A percentile compares a stretch with the other conserved stretches of the same genome.
Evolutionary conservation across 2,113 vertebrate species (phyloP).

Genomic region (Cacatua alba): DNA sequence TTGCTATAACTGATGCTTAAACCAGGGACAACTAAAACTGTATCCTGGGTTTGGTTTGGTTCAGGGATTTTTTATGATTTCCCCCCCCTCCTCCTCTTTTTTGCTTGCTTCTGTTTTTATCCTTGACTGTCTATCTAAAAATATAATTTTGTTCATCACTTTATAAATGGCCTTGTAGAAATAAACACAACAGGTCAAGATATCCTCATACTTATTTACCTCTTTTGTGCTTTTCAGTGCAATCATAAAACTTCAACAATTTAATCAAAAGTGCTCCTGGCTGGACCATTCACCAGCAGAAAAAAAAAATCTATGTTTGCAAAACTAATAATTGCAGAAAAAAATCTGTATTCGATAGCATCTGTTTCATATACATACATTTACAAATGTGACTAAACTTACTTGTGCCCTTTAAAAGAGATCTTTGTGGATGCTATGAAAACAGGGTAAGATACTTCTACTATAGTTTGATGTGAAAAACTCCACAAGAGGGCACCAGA

Average conservation of each 20-base stretch:
- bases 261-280: not conserved
- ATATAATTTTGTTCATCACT: not conserved
- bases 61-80: not conserved
- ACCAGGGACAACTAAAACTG: not conserved
- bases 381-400: not conserved
- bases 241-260: not conserved
- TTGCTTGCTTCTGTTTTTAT: not conserved
- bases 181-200: not conserved
- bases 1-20: not conserved
- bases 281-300: not conserved
- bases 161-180: not conserved
- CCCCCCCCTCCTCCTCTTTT: not conserved
- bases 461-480: not conserved
- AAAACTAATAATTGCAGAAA: not conserved
- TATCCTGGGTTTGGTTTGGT: not conserved
- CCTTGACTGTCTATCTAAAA: not conserved
- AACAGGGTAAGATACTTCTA: not conserved
- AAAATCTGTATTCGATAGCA: not conserved
- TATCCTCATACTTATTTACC: not conserved
- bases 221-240: not conserved
- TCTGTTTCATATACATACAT: not conserved
- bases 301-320: not conserved
- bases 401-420: not conserved
- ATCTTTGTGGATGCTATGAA: not conserved
- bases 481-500: constrained; percentile 35